A percentile compares a stretch with the other conserved stretches of the same genome.
Conservation (phyloP, 2,797 vertebrate species). For the Sebastes oblongus region DNA sequence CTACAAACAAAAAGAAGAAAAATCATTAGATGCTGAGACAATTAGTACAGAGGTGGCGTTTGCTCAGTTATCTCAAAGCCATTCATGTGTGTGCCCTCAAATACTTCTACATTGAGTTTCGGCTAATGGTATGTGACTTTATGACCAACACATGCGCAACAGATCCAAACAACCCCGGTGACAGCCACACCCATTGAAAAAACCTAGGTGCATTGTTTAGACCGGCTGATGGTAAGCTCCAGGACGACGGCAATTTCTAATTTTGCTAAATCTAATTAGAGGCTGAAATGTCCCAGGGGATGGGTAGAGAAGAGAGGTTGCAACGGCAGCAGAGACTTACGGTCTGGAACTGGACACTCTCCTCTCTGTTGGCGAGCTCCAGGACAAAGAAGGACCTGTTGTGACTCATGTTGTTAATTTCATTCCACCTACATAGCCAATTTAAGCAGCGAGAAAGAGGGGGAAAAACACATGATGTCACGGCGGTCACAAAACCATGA, state of each 20-base stretch:
- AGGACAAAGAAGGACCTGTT: slow-evolving; percentile 97
- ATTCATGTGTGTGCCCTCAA: slow-evolving; percentile 11
- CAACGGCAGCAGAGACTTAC: slow-evolving; percentile 83
- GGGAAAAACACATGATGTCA: slow-evolving; percentile 55
- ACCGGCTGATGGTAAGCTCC: slow-evolving; percentile 13
- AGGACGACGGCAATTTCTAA: slow-evolving; percentile 25
- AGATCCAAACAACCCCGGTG: slow-evolving; percentile 10
- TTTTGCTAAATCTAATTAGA: slow-evolving; percentile 48
- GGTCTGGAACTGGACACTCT: slow-evolving; percentile 98
- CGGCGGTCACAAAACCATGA: slow-evolving; percentile 26
- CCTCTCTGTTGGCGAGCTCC: slow-evolving; percentile 95
- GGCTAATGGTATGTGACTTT: slow-evolving; percentile 28
- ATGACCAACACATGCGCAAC: slow-evolving; percentile 16
- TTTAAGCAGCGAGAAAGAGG: slow-evolving; percentile 47
- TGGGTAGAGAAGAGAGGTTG: not conserved
- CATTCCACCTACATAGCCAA: slow-evolving; percentile 91
- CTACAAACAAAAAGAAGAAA: slow-evolving; percentile 70
- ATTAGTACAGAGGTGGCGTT: not conserved
- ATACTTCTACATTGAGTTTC: slow-evolving; percentile 21
- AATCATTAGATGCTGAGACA: slow-evolving; percentile 22
- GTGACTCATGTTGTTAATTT: slow-evolving; percentile 98
- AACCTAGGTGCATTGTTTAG: slow-evolving; percentile 43
- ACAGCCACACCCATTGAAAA: not conserved
- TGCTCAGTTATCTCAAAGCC: slow-evolving; percentile 5
- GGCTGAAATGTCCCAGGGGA: slow-evolving; percentile 20